These are phyloP conservation scores for Forbesichthys agassizii DNA, from an alignment of 2,113 vertebrate genomes.

Conservation along the genomic window DNA sequence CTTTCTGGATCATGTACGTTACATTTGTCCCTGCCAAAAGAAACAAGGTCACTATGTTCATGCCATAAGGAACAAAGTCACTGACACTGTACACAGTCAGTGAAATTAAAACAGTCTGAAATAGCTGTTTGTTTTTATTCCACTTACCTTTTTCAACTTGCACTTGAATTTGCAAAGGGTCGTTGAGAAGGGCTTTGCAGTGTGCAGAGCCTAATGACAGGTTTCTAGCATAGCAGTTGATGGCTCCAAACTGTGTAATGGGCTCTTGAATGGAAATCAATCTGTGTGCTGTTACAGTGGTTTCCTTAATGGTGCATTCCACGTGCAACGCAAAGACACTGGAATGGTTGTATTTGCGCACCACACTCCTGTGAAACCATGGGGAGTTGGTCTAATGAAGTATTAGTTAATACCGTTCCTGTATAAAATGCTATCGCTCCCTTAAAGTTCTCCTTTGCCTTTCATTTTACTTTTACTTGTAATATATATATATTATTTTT, in stretches of 20 bases:
- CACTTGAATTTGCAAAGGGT: conserved; percentile 79
- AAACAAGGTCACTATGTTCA: neutral
- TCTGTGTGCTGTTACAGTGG: conserved; percentile 78
- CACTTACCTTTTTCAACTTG: conserved; percentile 76
- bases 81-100: too few species aligned
- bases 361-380: conserved; percentile 72
- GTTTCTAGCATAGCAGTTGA: conserved; percentile 73
- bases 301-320: conserved; percentile 82
- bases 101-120: neutral
- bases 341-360: conserved; percentile 75
- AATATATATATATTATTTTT: too few species aligned
- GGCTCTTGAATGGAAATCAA: conserved; percentile 74
- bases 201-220: conserved; percentile 52
- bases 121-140: neutral
- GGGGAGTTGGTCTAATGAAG: conserved; percentile 67
- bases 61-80: neutral
- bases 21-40: conserved; percentile 74
- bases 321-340: conserved; percentile 77
- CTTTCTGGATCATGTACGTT: conserved; percentile 71
- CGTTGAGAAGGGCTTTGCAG: conserved; percentile 73
- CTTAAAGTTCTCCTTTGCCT: neutral
- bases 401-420: neutral
- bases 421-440: neutral
- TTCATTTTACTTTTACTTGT: neutral
- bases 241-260: conserved; percentile 64